Percentiles rank a stretch among this genome's conserved stretches.
Conservation (phyloP, 2,797 vertebrate genomes). For the Sebastes goodei region DNA sequence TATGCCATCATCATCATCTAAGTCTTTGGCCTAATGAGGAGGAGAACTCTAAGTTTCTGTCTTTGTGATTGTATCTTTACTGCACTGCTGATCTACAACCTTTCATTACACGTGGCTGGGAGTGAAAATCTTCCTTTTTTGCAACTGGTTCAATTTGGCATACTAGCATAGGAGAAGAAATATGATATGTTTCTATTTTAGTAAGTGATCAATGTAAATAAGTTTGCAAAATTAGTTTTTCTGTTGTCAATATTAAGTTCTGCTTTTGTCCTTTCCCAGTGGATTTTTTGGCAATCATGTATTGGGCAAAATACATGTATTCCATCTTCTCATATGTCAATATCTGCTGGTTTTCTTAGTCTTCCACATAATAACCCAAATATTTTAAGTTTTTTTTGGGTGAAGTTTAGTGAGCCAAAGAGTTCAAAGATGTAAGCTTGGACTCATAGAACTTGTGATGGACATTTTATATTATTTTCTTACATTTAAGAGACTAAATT, state of each 20-base stretch:
- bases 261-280: conserved; percentile 49
- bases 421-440: not conserved
- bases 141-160: conserved; percentile 24
- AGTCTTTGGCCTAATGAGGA: conserved; percentile 23
- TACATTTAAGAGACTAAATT: not conserved
- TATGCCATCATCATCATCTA: not conserved
- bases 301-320: too few relatives aligned
- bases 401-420: not conserved
- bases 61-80: conserved; percentile 47
- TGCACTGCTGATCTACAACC: conserved; percentile 28
- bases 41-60: conserved; percentile 14
- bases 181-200: conserved; percentile 53
- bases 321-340: too few relatives aligned
- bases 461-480: not conserved
- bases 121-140: conserved; percentile 18
- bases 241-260: conserved; percentile 55
- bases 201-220: conserved; percentile 69
- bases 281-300: not conserved
- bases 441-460: not conserved
- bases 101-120: conserved; percentile 17
- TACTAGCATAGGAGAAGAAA: not conserved
- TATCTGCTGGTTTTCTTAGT: too few relatives aligned
- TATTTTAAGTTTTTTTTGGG: not conserved
- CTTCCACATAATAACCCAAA: too few relatives aligned
- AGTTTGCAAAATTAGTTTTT: conserved; percentile 48